These are phyloP conservation scores for Neoascia interrupta DNA, from an alignment of 2,888 invertebrate genomes.

Conservation along the genomic window DNA sequence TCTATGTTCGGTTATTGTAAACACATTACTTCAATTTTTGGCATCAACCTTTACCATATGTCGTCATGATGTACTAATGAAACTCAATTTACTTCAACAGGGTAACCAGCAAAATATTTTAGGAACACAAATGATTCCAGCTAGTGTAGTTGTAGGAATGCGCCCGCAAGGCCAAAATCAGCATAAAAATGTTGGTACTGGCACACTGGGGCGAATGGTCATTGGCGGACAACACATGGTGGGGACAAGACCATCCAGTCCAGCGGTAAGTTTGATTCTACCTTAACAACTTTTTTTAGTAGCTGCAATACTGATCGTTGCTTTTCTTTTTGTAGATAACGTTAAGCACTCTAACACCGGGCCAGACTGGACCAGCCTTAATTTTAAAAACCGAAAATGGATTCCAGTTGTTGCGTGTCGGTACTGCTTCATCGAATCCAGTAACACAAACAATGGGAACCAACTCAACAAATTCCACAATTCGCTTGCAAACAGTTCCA, in stretches of 20 bases:
- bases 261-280: slow-evolving; percentile 81
- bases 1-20: slow-evolving; percentile 6
- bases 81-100: slow-evolving; percentile 78
- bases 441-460: slow-evolving; percentile 80
- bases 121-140: slow-evolving; percentile 84
- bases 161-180: slow-evolving; percentile 86
- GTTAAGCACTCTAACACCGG: slow-evolving; percentile 92
- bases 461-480: slow-evolving; percentile 84
- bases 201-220: slow-evolving; percentile 90
- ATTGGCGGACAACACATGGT: slow-evolving; percentile 91
- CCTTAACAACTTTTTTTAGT: neutral
- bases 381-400: slow-evolving; percentile 98
- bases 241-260: slow-evolving; percentile 89
- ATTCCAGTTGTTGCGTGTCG: slow-evolving; percentile 94
- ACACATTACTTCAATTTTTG: neutral
- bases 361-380: slow-evolving; percentile 92
- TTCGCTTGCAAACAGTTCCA: slow-evolving; percentile 92
- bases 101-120: slow-evolving; percentile 83
- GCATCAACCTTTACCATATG: too few species aligned
- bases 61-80: slow-evolving; percentile 32
- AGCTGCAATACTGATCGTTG: neutral
- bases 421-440: slow-evolving; percentile 86
- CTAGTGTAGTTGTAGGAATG: slow-evolving; percentile 92
- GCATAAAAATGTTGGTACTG: slow-evolving; percentile 86
- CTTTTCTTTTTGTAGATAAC: slow-evolving; percentile 85